Base-by-base conservation (phyloP, 2,888 invertebrate species). In the Drosophila meridionalis region DNA sequence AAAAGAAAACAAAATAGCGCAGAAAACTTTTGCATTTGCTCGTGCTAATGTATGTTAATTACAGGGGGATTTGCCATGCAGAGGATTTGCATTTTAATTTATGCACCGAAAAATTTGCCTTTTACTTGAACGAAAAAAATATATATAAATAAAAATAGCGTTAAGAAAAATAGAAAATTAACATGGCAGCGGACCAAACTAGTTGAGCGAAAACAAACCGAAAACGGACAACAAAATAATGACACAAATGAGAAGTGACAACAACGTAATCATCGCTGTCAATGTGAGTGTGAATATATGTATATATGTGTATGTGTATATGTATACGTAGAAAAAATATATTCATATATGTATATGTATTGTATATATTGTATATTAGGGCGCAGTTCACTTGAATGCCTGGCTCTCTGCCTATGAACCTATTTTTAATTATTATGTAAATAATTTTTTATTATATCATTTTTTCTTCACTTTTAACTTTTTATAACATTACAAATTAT, bases 41-140 rank as follows among this genome's bases (percentile, higher is more conserved):
- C 89, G 90, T 90, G 90, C 91, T 92, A 93, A 92, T 92, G 90
- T 92, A 91, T 92, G 91, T 92, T 93, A 92, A 92, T 93, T 92
- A 92, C 90, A 91, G 86, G 86, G 87, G 86, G 83, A 90, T 85
- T 86, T 90, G 81, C 82, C 83, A 89, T 87, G 89, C 90, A 81
- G 80, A 82, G 87, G 85, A 90, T 90, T 91, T 91, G 86, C 90
- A 89, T 90, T 91, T 90, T 91, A 88, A 86, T 84, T 84, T 87
- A 87, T 90, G 87, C 87, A 74, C 82, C 77, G 80, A 90, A 90
- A 87, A 87, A 89, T 86, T 87, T 88, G 76, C 85, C 68, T 78
- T 80, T 73, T 72, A 48, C 62, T 67, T 64, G 34, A 40, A 50
- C 36, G 42, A 47, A 40, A 60, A 26, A 60, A 40, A 45, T 26